phyloP scores from a whole-genome alignment of 2,888 invertebrate genomes.

The Aleiodes testaceus region DNA sequence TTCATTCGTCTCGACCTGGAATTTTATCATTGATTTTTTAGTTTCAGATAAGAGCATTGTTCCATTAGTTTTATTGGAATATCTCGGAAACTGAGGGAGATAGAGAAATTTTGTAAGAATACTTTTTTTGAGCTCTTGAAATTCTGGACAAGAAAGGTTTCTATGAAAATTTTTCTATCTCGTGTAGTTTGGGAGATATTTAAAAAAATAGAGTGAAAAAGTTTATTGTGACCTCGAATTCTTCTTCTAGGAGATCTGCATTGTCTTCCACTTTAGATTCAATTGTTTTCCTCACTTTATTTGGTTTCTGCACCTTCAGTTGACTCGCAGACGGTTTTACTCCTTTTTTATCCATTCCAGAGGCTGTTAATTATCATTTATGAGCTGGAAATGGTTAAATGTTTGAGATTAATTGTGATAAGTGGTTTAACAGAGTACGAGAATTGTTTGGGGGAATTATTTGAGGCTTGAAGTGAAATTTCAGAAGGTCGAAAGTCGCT shows the following conservation, averaged over 20 bases:
- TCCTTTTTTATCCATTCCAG: conserved; percentile 22
- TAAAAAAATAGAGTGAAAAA: background rate
- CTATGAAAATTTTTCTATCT: too few relatives aligned
- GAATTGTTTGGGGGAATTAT: conserved; percentile 3
- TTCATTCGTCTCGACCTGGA: conserved; percentile 65
- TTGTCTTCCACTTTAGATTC: conserved; percentile 16
- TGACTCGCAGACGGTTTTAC: background rate
- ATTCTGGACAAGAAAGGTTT: too few relatives aligned
- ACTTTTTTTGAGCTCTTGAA: too few relatives aligned
- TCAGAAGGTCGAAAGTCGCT: conserved; percentile 63
- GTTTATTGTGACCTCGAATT: conserved; percentile 2
- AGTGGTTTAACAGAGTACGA: conserved; percentile 16
- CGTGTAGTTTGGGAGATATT: background rate
- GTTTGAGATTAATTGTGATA: background rate
- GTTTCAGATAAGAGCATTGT: background rate
- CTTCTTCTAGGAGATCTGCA: conserved; percentile 3
- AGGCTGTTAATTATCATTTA: background rate
- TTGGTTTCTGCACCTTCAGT: background rate
- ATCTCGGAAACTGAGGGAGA: background rate
- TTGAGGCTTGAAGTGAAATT: background rate
- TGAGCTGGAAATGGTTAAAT: background rate
- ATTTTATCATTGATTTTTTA: conserved; percentile 63
- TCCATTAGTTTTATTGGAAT: background rate
- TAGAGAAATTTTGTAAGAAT: too few relatives aligned
- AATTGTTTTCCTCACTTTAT: background rate